Percentiles rank a stretch among this genome's conserved stretches.
Conservation (phyloP, 2,888 invertebrate species). For the Artemia sp. region DNA sequence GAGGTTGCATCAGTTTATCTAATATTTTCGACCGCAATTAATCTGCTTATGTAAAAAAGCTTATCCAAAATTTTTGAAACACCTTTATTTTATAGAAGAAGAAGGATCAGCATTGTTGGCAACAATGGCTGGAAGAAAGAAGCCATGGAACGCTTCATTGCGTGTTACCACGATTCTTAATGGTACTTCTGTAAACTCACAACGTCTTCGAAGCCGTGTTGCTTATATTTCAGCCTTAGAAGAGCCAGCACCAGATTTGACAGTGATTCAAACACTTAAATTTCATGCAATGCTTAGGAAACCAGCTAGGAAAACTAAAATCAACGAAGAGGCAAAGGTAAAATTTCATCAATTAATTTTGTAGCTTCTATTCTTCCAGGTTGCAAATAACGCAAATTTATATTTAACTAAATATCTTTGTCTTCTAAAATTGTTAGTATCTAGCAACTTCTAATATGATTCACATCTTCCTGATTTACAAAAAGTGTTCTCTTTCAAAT, state of each 20-base stretch:
- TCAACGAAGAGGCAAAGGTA: slow-evolving; percentile 9
- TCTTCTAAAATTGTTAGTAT: no score
- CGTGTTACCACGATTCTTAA: slow-evolving; percentile 68
- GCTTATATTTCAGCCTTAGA: slow-evolving; percentile 58
- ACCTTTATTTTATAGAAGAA: slow-evolving; percentile 37
- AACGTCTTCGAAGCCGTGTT: slow-evolving; percentile 49
- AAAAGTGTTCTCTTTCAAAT: no score
- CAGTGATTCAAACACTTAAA: slow-evolving; percentile 69
- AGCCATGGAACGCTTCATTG: slow-evolving; percentile 36
- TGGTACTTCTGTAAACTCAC: slow-evolving; percentile 58
- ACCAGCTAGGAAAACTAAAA: slow-evolving; percentile 29
- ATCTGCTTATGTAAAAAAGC: no score
- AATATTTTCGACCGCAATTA: no score
- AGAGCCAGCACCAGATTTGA: slow-evolving; percentile 64
- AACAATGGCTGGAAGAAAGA: slow-evolving; percentile 57
- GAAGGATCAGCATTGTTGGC: slow-evolving; percentile 75
- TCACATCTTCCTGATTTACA: no score
- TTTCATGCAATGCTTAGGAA: slow-evolving; percentile 60
- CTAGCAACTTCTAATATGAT: no score
- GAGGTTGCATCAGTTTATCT: no score
- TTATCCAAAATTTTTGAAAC: no score
- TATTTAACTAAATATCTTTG: no score
- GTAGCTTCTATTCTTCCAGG: no score
- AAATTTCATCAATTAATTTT: no score
- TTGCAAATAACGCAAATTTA: no score